Percentiles rank a stretch among this genome's conserved stretches.
Conservation (phyloP, 2,113 vertebrate species). For the Platysternon megacephalum region DNA sequence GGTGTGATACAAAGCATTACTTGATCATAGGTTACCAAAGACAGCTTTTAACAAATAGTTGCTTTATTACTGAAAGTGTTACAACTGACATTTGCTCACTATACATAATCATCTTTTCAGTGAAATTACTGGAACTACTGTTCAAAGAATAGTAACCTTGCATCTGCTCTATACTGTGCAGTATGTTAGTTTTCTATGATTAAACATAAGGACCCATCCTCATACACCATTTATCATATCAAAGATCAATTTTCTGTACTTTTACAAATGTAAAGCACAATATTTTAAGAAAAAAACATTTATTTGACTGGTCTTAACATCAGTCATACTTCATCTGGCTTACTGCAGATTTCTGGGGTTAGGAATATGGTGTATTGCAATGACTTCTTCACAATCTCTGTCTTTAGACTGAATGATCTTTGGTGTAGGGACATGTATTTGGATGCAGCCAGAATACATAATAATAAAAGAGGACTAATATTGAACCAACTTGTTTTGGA, state of each 20-base stretch:
- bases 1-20: background rate
- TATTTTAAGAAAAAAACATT: background rate
- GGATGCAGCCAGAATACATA: background rate
- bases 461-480: background rate
- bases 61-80: constrained; percentile 8
- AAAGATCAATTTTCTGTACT: background rate
- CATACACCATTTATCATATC: background rate
- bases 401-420: background rate
- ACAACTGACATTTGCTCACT: background rate
- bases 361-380: accelerated
- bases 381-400: background rate
- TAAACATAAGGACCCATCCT: background rate
- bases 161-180: background rate
- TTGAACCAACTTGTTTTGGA: background rate
- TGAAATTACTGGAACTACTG: background rate
- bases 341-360: accelerated
- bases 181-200: background rate
- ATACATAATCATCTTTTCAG: background rate
- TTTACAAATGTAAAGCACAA: background rate
- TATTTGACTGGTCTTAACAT: background rate
- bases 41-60: constrained; percentile 34
- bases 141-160: background rate
- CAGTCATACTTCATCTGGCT: background rate
- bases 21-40: constrained; percentile 14
- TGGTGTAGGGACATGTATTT: accelerated